These are phyloP conservation scores for Lithobates pipiens DNA, from an alignment of 2,797 vertebrate genomes.

Conservation along the genomic window DNA sequence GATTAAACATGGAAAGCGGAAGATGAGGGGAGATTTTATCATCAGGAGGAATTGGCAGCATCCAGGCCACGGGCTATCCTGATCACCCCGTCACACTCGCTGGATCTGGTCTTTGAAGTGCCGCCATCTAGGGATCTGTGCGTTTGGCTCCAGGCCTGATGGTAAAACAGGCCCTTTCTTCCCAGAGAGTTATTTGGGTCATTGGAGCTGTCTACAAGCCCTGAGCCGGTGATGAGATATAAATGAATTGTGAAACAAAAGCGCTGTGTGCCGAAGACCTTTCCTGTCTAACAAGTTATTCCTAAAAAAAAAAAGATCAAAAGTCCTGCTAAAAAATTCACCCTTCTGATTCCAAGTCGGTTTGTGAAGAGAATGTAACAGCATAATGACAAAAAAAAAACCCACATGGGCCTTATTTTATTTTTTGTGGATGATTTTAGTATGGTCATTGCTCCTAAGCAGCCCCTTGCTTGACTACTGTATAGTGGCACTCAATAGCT, in stretches of 20 bases:
- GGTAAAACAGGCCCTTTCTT: neutral
- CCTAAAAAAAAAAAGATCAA: neutral
- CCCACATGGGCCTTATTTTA: too few species aligned
- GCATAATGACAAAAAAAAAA: too few species aligned
- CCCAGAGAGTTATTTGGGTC: neutral
- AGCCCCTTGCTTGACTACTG: too few species aligned
- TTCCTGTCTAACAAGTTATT: neutral
- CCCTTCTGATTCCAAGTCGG: neutral
- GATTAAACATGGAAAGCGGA: neutral
- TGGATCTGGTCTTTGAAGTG: neutral
- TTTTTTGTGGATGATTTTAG: too few species aligned
- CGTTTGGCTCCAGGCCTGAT: conserved; percentile 6
- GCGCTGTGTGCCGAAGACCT: neutral
- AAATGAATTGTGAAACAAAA: neutral
- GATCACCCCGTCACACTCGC: neutral
- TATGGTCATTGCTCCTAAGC: too few species aligned
- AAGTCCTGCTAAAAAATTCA: neutral
- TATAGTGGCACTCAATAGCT: too few species aligned
- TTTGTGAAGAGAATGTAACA: too few species aligned
- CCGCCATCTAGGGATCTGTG: neutral
- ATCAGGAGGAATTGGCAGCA: neutral
- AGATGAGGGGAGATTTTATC: neutral
- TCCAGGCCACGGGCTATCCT: neutral
- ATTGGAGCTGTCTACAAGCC: conserved; percentile 3
- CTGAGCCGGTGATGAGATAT: conserved; percentile 2